Base-by-base conservation (phyloP, 2,113 vertebrate species). In the Ophthalmolycus amberensis region DNA sequence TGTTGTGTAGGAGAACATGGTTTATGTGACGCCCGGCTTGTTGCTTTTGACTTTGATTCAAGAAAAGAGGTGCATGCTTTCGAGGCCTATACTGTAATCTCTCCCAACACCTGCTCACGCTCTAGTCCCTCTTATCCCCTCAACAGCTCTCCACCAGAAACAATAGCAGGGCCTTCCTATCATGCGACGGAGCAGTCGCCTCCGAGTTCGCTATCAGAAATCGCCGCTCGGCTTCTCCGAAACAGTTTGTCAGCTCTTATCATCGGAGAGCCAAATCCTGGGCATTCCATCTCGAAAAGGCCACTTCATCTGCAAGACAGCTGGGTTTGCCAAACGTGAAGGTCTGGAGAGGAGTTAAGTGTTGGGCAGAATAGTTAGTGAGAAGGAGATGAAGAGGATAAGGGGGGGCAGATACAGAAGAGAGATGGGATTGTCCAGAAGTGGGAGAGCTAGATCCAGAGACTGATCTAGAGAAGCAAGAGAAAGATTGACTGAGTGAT, bases 21-120 rank as follows among this genome's bases (percentile, higher is more conserved):
- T 76, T 87, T 71, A 74, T 84, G 85, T 71, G 88, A 86, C 46
- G 84, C 82, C 80, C 15, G 69, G 64, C 79, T 89, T 90, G 90
- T 93, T 94, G 89, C 66, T 92, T 85, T 92, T 90, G 89, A 93
- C 85, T 89, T 71, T 38, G 69, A 85, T 75, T 92, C 90, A 91
- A 91, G 83, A 85, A 74, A 25, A 42, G 70, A 74, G 75, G 82
- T 46, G 68, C 85, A 27, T 72, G 65, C 82, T 83, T 42, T 75
- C 60, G 74, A 32, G 59, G 56, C 18, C 54, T 0, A 0, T n/a
- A 0, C 75, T 32, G 80, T 93, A 92, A 93, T 93, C 92, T 92
- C 63, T 10, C 15, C 76, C 9, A 81, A 90, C 92, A 94, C 92
- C 92, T 92, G 93, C 82, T 83, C 42, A 4, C n/a, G 54, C 80